Base-by-base conservation (phyloP, 2,888 invertebrate genomes). In the Latheticus oryzae region DNA sequence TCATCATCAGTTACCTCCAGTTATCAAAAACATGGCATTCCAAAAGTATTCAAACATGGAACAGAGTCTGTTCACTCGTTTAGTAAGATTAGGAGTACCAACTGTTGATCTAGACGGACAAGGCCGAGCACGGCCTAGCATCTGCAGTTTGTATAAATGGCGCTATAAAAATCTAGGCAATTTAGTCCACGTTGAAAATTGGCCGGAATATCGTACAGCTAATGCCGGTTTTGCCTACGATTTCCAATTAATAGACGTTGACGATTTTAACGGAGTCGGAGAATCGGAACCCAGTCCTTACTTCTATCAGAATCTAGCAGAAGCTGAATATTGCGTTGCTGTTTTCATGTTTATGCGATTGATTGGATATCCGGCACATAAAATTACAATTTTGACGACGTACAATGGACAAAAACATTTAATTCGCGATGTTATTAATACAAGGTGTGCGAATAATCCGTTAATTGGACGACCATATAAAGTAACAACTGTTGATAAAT, bases 1-100 rank as follows among this genome's bases (percentile, higher is more conserved):
- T 80, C 99, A 99, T 79, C 97, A 99, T 80, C 99, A 99, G 79
- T 82, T 99, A 67, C 99, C 99, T 0, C 99, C 99, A 0, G 97
- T 99, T 5, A 97, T 99, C 35, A 99, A 99, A 81, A 99, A 99
- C 79, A 97, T 98, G 94, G 98, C 99, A 3, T 99, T 99, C 81
- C 98, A 99, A 79, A 99, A 99, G 77, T 99, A 96, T 80, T 97
- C 95, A 48, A 99, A 99, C 75, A 98, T 99, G 98, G 99, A 99
- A 74, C 99, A 99, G 81, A 96, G 96, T 47, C 82, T 99, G 28
- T 99, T 99, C 78, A 96, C 98, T 0, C 84, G 99, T 63, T 88
- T 99, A 76, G 97, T 99, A 7, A 83, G 97, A 3, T 83, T 99
- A 1, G 97, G 97, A 0, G 97, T 99, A 1, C 98, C 99, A 0